These are phyloP conservation scores for Limanda limanda DNA, from an alignment of 2,113 vertebrate species.

Conservation along the genomic window DNA sequence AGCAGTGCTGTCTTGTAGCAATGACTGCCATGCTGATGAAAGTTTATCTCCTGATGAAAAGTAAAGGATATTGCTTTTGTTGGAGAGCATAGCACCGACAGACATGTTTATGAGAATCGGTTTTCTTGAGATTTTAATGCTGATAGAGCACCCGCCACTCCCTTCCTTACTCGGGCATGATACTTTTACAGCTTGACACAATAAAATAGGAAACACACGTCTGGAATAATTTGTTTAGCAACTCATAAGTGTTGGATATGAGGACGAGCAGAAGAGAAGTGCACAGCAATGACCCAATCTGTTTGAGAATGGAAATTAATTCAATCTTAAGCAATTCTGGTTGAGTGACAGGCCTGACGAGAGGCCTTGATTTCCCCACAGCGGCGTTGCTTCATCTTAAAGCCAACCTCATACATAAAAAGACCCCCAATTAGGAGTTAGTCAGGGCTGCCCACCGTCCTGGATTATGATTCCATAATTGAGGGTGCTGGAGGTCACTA, in stretches of 20 bases:
- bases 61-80: slow-evolving; percentile 31
- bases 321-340: slow-evolving; percentile 60
- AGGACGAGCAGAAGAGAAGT: slow-evolving; percentile 15
- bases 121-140: not conserved
- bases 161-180: not conserved
- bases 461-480: slow-evolving; percentile 75
- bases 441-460: slow-evolving; percentile 53
- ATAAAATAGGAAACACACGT: not conserved
- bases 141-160: not conserved
- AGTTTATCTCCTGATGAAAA: slow-evolving; percentile 9
- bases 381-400: slow-evolving; percentile 50
- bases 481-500: slow-evolving; percentile 69
- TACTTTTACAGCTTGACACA: not conserved
- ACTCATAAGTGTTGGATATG: not conserved
- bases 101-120: slow-evolving; percentile 12
- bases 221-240: not conserved
- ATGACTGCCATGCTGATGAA: not conserved
- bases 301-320: slow-evolving; percentile 68
- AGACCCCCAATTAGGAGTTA: slow-evolving; percentile 68
- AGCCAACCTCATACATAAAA: slow-evolving; percentile 70
- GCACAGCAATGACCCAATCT: slow-evolving; percentile 29
- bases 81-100: not conserved
- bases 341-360: slow-evolving; percentile 67
- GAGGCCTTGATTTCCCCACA: slow-evolving; percentile 63
- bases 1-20: not conserved